phyloP scores from a whole-genome alignment of 2,797 vertebrate species.

The Trichosurus vulpecula region DNA sequence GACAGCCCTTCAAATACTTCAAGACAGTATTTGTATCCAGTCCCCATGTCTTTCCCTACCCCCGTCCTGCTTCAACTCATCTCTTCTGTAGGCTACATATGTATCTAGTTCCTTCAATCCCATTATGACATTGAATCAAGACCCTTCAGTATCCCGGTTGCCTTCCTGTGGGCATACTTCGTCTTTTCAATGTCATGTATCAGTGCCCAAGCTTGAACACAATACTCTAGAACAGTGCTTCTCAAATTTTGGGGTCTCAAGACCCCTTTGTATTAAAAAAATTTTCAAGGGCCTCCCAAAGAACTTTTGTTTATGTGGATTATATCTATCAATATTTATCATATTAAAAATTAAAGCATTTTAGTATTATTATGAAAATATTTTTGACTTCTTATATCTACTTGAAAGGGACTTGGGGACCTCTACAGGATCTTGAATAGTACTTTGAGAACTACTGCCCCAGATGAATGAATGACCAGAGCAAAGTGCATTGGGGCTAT shows the following conservation, averaged over 20 bases:
- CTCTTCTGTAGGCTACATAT: not conserved
- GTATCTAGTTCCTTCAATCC: not conserved
- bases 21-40: not conserved
- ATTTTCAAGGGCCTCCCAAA: not conserved
- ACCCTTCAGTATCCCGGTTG: not conserved
- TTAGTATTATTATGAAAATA: not conserved
- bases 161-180: not conserved
- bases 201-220: not conserved
- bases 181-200: not conserved
- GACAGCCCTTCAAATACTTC: not conserved
- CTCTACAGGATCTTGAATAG: not conserved
- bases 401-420: not conserved
- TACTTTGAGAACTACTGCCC: not conserved
- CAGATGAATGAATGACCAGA: not conserved
- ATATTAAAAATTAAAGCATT: not conserved
- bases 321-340: not conserved
- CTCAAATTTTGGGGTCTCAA: not conserved
- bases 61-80: not conserved
- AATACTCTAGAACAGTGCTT: not conserved
- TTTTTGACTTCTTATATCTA: not conserved
- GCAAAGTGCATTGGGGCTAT: not conserved
- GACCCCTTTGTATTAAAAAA: not conserved
- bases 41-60: not conserved
- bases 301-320: not conserved
- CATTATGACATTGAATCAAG: not conserved